Evolutionary conservation across 2,797 vertebrate genomes (phyloP), one percentile per base, ranked within the genome.

Genomic region (Nannoperca obscura): DNA sequence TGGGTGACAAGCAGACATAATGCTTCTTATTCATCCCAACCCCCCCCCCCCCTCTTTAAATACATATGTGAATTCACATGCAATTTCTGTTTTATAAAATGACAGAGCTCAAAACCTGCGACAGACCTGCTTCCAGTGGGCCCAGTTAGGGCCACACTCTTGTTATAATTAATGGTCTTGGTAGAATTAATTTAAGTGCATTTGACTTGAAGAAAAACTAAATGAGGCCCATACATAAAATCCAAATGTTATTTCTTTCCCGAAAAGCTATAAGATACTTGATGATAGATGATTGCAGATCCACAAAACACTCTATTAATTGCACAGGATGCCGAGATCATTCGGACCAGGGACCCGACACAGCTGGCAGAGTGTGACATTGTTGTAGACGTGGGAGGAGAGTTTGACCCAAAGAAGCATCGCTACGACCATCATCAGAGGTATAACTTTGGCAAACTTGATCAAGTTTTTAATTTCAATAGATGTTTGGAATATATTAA

Each of bases 401-500:
- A 95, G 75, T 99, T 97, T 55, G 95, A 98, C 86, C 96, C 96
- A 1, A 86, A 90, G 83, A 94, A 65, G 42, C 96, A 98, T 76
- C 97, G 96, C 65, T 99, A 97, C 15, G 98, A 99, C 82, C 98
- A 99, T 86, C 98, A 99, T 91, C 98, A 99, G 90, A 97, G 98
- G 98, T 97, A 92, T 76, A 2, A 10, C 13, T 50, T 19, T 55
- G 34, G 42, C 40, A 57, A 15, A 3, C 14, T 47, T 54, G 6
- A 42, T 24, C 13, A 53, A 0, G 5, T 60, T 65, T 42, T 40
- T 8, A 4, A 15, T 40, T 11, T 53, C 4, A 5, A 20, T 24
- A 50, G 12, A 71, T 52, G 3, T 57, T 47, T 47, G 13, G 15
- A 32, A 32, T 40, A 40, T 40, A 40, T 40, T 2, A 38, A 30